These are phyloP conservation scores for Eupithecia vulgata DNA, from an alignment of 2,888 invertebrate species.

Conservation along the genomic window DNA sequence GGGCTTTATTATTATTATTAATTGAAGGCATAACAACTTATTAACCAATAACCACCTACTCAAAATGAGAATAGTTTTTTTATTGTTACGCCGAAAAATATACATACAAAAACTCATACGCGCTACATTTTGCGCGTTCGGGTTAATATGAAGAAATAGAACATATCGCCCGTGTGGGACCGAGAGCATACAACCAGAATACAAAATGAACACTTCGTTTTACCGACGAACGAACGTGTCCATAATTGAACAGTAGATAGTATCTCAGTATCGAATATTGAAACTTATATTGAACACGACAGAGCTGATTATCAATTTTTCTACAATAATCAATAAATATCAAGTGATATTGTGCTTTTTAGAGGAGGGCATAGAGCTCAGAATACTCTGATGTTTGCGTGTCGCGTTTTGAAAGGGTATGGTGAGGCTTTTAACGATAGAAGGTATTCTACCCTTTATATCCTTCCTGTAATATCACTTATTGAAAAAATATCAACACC, in stretches of 20 bases:
- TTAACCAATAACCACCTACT: no score
- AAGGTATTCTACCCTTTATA: background rate
- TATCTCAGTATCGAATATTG: slow-evolving; percentile 2
- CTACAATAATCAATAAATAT: background rate
- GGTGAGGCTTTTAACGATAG: background rate
- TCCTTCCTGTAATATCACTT: background rate
- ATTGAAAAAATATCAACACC: background rate
- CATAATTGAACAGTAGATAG: slow-evolving; percentile 2
- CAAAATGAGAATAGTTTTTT: no score
- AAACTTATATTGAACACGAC: background rate
- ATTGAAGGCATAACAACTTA: no score
- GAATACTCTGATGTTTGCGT: background rate
- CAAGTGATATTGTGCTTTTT: background rate
- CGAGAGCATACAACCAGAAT: background rate
- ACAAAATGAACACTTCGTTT: background rate
- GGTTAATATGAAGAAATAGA: background rate
- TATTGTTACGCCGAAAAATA: background rate
- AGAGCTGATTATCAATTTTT: background rate
- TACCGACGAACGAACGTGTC: background rate
- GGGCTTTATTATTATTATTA: no score
- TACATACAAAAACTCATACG: background rate
- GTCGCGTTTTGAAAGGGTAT: background rate
- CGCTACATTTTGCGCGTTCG: background rate
- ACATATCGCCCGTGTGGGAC: slow-evolving; percentile 2
- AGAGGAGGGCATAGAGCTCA: background rate